Base-by-base conservation (phyloP, 2,113 vertebrate genomes). In the Alethe castanea region DNA sequence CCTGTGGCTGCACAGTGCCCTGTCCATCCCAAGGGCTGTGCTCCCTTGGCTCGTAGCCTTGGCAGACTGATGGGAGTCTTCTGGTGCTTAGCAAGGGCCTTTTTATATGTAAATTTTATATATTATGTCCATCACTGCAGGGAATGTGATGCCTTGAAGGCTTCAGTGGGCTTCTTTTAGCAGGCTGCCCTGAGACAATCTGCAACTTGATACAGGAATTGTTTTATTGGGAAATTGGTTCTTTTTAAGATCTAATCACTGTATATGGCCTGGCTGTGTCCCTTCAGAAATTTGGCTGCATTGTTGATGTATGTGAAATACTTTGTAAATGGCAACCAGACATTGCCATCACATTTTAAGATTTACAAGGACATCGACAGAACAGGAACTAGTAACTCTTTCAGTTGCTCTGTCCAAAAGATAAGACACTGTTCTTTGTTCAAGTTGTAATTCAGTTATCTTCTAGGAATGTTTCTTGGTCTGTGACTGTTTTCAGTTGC, bases 281-380 rank as follows among this genome's bases (percentile, higher is more conserved):
- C 47, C 64, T 71, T 89, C 38, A 84, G 28, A 95, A 93, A 73
- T 40, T 3, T 48, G 71, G 29, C 64, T 81, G 74, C 53, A 14
- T 86, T 95, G 42, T 76, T 79, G 74, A 29, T 44, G 67, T 72
- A 22, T 65, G 40, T 81, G 57, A 81, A 88, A 66, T 81, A 67
- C 48, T 62, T 95, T 83, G 36, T 64, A 86, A 92, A 90, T 79
- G 80, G 71, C 90, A 94, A 19, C 50, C 59, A 94, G 76, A 53
- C 59, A 18, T 57, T 72, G 44, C 53, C 36, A 44, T 64, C 59
- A 61, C 45, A 81, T 80, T 86, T 90, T 48, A 69, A 81, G 69
- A 40, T 88, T 61, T 80, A 6, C 31, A 38, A 81, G 65, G 88
- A 67, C 38, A 42, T 15, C 2, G 5, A n/a, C 1, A 1, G 47